Evolutionary conservation across 2,797 vertebrate genomes (phyloP), one percentile per base, ranked within the genome.

Genomic region (Capromys pilorides): DNA sequence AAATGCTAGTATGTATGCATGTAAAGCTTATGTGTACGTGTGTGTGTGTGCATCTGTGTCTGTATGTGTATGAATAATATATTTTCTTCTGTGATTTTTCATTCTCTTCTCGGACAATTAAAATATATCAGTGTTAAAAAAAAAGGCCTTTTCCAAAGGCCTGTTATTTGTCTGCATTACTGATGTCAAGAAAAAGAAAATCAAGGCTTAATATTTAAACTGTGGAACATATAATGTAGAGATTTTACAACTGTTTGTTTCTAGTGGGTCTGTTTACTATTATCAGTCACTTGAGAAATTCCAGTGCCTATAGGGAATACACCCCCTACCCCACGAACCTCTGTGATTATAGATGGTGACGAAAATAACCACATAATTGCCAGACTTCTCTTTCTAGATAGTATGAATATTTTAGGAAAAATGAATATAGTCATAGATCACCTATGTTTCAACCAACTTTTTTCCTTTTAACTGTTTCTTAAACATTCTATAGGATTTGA

Each of bases 101-200:
- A 51, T 62, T 85, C 21, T 94, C 45, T 93, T 18, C 61, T 89
- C 49, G 49, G 66, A 85, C 10, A 81, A 90, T 95, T 96, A 93
- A 97, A 96, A 85, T 66, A 83, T 85, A 45, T 54, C 59, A 39
- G 26, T 85, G 62, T 92, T 83, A 96, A 96, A 86, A 96, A 96
- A 85, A 81, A 67, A 57, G 16, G 16, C 54, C 77, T 95, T 92
- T 81, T 86, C 79, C 49, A 82, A 83, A 94, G 41, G 22, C 36
- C 75, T 96, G 59, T 84, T 93, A 83, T 95, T 94, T 91, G 69
- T 95, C 88, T 93, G 31, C 22, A 51, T 94, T 95, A 61, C 57
- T 96, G 75, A 87, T 62, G 33, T 86, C 85, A 86, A 80, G 45
- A 91, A 85, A 95, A 94, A 91, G 85, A 94, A 91, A 93, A 90